Percentiles rank a stretch among this genome's conserved stretches.
Conservation (phyloP, 1,140 invertebrate species). For the Achatina immaculata region DNA sequence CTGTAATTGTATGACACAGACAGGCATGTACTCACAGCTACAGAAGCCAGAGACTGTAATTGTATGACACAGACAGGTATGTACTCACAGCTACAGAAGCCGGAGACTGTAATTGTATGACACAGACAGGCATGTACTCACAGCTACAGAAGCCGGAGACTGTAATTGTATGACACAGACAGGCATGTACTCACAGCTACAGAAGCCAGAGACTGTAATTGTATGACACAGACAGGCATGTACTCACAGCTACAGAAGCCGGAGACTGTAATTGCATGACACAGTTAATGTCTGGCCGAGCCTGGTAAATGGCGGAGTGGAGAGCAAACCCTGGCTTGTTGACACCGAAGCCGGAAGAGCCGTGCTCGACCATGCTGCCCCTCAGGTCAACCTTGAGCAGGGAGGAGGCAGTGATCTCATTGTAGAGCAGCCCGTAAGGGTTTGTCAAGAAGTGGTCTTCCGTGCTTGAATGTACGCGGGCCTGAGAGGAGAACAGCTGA, state of each 20-base stretch:
- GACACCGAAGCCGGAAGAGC: conserved; percentile 89
- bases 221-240: background rate
- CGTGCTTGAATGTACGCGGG: conserved; percentile 89
- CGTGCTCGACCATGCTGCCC: conserved; percentile 64
- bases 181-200: no score
- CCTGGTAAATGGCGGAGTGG: conserved; percentile 96
- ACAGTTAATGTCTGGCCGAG: conserved; percentile 95
- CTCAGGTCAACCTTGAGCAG: conserved; percentile 95
- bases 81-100: conserved; percentile 86
- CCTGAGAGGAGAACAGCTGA: conserved; percentile 71
- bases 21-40: no score
- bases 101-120: conserved; percentile 93
- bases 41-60: background rate
- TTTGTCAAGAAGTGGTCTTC: conserved; percentile 97
- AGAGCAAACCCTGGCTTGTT: conserved; percentile 85
- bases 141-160: conserved; percentile 89
- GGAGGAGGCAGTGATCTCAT: conserved; percentile 97
- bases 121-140: conserved; percentile 78
- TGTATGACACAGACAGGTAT: background rate
- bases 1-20: conserved; percentile 95
- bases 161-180: conserved; percentile 96
- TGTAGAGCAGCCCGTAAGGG: conserved; percentile 94
- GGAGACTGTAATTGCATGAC: conserved; percentile 95
- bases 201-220: background rate
- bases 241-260: conserved; percentile 86